phyloP scores from a whole-genome alignment of 2,113 vertebrate genomes.

The Machaerirhynchus nigripectus region DNA sequence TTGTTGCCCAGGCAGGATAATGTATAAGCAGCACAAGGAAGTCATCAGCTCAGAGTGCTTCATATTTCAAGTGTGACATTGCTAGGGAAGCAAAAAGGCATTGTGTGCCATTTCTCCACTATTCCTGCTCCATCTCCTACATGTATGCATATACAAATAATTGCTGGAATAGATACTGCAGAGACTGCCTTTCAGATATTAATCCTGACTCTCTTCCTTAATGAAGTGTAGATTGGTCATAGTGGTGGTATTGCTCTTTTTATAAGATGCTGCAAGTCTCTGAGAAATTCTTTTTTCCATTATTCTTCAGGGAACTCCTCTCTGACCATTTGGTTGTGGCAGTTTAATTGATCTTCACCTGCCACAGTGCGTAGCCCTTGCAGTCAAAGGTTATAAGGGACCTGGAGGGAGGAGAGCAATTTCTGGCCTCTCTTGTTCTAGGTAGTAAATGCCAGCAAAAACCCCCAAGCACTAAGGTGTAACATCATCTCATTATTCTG shows the following conservation, averaged over 20 bases:
- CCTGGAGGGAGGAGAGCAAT: neutral
- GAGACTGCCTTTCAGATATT: neutral
- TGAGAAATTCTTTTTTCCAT: neutral
- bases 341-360: neutral
- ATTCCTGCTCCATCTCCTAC: neutral
- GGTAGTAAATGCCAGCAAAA: neutral
- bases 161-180: neutral
- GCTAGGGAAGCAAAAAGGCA: slow-evolving; percentile 22
- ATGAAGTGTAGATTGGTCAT: neutral
- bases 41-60: slow-evolving; percentile 55
- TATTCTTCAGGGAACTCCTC: neutral
- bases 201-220: neutral
- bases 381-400: neutral
- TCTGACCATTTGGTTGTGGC: neutral
- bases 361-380: neutral
- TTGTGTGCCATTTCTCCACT: neutral
- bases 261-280: neutral
- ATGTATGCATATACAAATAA: slow-evolving; percentile 19
- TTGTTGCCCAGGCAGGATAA: slow-evolving; percentile 70
- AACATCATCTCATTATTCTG: neutral
- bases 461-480: neutral
- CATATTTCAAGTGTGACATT: slow-evolving; percentile 81
- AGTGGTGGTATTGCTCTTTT: neutral
- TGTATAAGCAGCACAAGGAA: slow-evolving; percentile 72
- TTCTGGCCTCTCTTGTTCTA: neutral